A percentile compares a stretch with the other conserved stretches of the same genome.
Evolutionary conservation across 1,140 invertebrate species (phyloP).

Genomic region (Drosophila nasuta): DNA sequence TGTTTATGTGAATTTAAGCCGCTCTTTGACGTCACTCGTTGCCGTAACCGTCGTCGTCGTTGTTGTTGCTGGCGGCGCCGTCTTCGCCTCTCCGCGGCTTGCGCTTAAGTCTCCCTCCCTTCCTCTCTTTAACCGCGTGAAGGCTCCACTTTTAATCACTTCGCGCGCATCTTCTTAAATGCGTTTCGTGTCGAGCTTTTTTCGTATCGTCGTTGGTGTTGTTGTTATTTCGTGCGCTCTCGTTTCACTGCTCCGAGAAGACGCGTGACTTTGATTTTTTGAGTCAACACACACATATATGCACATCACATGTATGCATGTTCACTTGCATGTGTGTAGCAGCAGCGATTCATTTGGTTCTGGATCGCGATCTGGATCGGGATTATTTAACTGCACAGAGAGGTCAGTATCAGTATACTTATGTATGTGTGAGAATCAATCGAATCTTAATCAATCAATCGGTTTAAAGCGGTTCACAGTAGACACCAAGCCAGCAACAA

Average conservation of each 20-base stretch:
- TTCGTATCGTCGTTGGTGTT: not conserved
- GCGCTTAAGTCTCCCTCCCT: conserved; percentile 8
- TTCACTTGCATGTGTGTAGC: conserved; percentile 8
- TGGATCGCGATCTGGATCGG: conserved; percentile 28
- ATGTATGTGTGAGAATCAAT: conserved; percentile 10
- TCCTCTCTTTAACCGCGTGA: not conserved
- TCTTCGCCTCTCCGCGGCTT: not conserved
- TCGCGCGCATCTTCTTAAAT: conserved; percentile 51
- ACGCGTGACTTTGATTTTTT: conserved; percentile 41
- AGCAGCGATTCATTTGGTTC: conserved; percentile 41
- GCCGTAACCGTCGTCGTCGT: conserved; percentile 18
- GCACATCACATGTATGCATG: conserved; percentile 5
- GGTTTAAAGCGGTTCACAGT: conserved; percentile 52
- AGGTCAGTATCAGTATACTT: conserved; percentile 29
- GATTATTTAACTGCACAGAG: conserved; percentile 44
- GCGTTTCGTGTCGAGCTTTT: conserved; percentile 45
- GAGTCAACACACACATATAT: conserved; percentile 1
- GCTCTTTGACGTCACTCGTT: conserved; percentile 50
- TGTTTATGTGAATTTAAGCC: conserved; percentile 60
- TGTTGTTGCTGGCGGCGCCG: conserved; percentile 13
- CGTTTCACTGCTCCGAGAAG: conserved; percentile 25
- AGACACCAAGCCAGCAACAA: conserved; percentile 18
- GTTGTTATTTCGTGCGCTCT: conserved; percentile 11
- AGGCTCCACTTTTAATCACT: conserved; percentile 38
- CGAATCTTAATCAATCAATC: conserved; percentile 42